Evolutionary conservation across 2,113 vertebrate species (phyloP).

Genomic region (Gambusia holbrooki): DNA sequence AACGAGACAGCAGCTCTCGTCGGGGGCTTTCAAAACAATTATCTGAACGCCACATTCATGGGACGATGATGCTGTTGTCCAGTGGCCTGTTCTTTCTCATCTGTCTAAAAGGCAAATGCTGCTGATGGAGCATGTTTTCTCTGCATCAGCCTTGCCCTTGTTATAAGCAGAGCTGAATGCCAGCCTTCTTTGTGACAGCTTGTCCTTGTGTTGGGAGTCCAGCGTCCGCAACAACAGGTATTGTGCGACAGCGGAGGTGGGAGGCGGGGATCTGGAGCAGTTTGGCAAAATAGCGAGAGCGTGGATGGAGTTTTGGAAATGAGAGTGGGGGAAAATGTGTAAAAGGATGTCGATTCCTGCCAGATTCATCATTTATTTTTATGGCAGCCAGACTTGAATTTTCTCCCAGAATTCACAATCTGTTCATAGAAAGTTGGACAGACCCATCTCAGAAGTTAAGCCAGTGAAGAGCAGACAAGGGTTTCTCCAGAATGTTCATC

Average conservation of each 20-base stretch:
- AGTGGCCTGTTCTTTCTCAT: conserved; percentile 51
- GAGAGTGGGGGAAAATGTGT: no score
- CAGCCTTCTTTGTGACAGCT: conserved; percentile 30
- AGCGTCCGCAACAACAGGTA: conserved; percentile 59
- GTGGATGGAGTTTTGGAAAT: neutral
- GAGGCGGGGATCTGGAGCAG: neutral
- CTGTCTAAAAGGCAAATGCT: conserved; percentile 62
- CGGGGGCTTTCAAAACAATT: conserved; percentile 64
- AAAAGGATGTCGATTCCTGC: neutral
- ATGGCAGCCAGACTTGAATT: neutral
- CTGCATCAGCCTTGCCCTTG: conserved; percentile 52
- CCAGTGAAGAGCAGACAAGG: neutral
- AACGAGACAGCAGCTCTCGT: conserved; percentile 53
- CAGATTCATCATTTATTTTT: conserved; percentile 15
- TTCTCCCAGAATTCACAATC: neutral
- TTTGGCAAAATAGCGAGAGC: neutral
- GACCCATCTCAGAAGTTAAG: neutral
- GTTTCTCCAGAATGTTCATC: neutral
- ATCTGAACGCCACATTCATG: conserved; percentile 47
- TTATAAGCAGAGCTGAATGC: conserved; percentile 53
- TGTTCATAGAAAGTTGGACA: neutral
- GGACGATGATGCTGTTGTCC: conserved; percentile 37
- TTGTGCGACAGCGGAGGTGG: conserved; percentile 42
- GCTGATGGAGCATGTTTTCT: conserved; percentile 60
- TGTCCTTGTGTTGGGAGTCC: conserved; percentile 61